Evolutionary conservation across 1,140 invertebrate genomes (phyloP).

Genomic region (Tachypleus tridentatus): DNA sequence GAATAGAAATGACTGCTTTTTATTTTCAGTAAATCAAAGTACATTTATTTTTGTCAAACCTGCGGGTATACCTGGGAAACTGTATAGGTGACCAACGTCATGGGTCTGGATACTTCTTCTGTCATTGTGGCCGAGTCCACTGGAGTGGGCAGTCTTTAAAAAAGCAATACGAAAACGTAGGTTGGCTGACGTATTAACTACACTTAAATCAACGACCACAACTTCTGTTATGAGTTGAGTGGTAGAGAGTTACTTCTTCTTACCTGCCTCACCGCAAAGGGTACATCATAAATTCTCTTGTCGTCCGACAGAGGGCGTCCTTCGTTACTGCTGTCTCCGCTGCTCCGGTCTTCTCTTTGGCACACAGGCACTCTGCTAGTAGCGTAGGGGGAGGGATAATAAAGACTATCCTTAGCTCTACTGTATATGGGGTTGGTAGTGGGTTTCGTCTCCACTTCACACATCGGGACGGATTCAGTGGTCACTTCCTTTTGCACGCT

Average conservation of each 20-base stretch:
- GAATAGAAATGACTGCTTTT: background rate
- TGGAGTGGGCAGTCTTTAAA: constrained; percentile 6
- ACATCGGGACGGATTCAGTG: constrained; percentile 16
- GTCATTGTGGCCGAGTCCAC: constrained; percentile 14
- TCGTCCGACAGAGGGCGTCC: constrained; percentile 10
- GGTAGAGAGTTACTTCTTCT: no score
- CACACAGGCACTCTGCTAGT: constrained; percentile 15
- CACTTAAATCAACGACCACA: no score
- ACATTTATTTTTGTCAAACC: background rate
- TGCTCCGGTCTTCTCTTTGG: constrained; percentile 12
- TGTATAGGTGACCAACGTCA: constrained; percentile 19
- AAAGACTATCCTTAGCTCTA: background rate
- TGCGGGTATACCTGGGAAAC: constrained; percentile 14
- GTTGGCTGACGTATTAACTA: background rate
- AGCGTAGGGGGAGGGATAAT: constrained; percentile 16
- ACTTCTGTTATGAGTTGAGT: no score
- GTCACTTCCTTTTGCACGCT: constrained; percentile 13
- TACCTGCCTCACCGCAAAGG: constrained; percentile 19
- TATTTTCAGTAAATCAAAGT: no score
- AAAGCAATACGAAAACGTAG: constrained; percentile 5
- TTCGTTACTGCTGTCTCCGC: constrained; percentile 14
- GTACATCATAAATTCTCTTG: constrained; percentile 16
- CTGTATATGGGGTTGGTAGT: constrained; percentile 10
- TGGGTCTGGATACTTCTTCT: constrained; percentile 9
- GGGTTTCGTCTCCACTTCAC: constrained; percentile 14